These are phyloP conservation scores for Liposcelis brunnea DNA, from an alignment of 2,888 invertebrate species.

Conservation along the genomic window DNA sequence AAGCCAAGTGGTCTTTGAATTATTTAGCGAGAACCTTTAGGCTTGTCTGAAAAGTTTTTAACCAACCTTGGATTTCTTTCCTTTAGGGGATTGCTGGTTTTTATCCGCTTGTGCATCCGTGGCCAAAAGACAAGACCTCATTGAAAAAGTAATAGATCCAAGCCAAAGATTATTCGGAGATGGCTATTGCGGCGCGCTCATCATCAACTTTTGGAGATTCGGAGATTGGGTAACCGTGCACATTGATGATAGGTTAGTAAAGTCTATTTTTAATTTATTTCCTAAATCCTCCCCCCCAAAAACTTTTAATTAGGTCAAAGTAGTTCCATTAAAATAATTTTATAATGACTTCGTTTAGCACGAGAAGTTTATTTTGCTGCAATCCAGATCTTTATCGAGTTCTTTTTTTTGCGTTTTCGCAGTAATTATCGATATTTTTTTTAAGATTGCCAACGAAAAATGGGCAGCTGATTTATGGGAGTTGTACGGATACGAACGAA, in stretches of 20 bases:
- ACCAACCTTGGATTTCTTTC: too few species aligned
- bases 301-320: too few species aligned
- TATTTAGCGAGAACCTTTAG: too few species aligned
- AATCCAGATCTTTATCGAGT: too few species aligned
- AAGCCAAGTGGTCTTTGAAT: too few species aligned
- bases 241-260: conserved; percentile 10
- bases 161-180: conserved; percentile 5
- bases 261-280: too few species aligned
- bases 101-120: conserved; percentile 29
- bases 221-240: conserved; percentile 2
- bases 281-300: too few species aligned
- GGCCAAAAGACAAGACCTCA: conserved; percentile 23
- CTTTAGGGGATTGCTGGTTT: conserved; percentile 27
- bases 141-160: conserved; percentile 18
- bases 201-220: conserved; percentile 6
- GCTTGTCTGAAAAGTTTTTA: too few species aligned
- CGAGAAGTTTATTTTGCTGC: too few species aligned
- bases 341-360: too few species aligned
- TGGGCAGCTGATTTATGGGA: conserved; percentile 25
- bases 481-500: conserved; percentile 24
- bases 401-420: neutral
- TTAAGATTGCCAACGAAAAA: conserved; percentile 23
- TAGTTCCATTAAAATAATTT: too few species aligned
- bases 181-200: conserved; percentile 1
- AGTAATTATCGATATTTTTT: neutral